Evolutionary conservation across 2,113 vertebrate species (phyloP), one percentile per base, ranked within the genome.

Genomic region (Microcebus murinus): DNA sequence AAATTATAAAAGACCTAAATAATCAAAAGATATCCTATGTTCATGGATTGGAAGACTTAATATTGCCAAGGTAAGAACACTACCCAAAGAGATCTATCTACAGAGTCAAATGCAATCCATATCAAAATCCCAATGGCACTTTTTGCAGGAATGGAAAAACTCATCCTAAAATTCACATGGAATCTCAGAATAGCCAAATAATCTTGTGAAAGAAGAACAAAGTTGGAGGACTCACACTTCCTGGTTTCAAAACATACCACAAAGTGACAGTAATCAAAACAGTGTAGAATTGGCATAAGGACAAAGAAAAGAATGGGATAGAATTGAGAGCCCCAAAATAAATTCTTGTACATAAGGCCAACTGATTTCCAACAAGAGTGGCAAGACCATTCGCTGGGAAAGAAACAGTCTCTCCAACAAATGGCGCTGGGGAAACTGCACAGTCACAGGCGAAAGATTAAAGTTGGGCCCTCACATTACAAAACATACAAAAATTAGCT

Each of bases 281-380:
- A 8, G 34, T 0, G 23, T 23, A 45, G 34, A 0, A 17, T n/a
- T 1, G 45, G 48, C 1, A 0, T 20, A 0, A 31, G 6, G 34
- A 29, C 63, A 36, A 2, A 11, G 83, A 7, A 17, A 9, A 7
- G 34, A 20, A 68, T 18, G n/a, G 67, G 17, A 65, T 34, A 67
- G 14, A 36, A 21, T 4, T 9, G 67, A 36, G 18, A 63, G n/a
- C 6, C 34, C n/a, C 3, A 2, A 70, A 36, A 18, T 18, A 20
- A 70, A 34, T 18, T 14, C n/a, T 2, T 11, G 21, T 15, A 8
- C 2, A 2, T 0, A 25, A 0, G 31, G 23, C 65, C 8, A 4
- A 15, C 0, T 0, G 57, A n/a, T 25, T 63, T 27, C 17, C 63
- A 2, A 48, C 57, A 20, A 17, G 42, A 27, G 34, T 0, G 6